phyloP scores from a whole-genome alignment of 2,113 vertebrate genomes.

The Corythornis cristatus region DNA sequence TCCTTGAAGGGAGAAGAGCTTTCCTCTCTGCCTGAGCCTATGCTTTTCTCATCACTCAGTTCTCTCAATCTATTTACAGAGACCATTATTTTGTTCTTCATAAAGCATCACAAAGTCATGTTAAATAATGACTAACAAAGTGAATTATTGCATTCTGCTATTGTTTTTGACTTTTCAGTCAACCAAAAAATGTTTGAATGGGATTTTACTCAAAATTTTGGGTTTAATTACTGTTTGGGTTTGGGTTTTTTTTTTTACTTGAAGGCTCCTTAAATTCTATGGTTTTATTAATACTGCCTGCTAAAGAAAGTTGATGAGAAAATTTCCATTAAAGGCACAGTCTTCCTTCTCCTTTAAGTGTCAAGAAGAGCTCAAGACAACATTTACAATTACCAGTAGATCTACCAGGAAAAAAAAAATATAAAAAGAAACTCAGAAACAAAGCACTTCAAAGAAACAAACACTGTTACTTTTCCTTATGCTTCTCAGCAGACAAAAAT shows the following conservation, averaged over 20 bases:
- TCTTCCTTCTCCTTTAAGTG: not conserved
- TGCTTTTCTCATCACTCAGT: not conserved
- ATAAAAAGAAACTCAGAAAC: no score
- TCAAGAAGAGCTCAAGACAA: not conserved
- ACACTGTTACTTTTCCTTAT: not conserved
- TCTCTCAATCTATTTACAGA: not conserved
- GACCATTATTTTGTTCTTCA: not conserved
- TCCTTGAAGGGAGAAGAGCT: not conserved
- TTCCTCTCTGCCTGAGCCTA: not conserved
- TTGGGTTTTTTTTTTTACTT: not conserved
- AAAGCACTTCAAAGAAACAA: not conserved
- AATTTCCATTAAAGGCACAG: not conserved
- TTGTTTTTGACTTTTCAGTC: not conserved
- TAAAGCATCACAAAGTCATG: not conserved
- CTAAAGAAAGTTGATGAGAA: not conserved
- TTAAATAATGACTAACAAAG: not conserved
- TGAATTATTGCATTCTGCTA: not conserved
- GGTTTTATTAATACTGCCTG: not conserved
- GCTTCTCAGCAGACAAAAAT: not conserved
- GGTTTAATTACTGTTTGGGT: not conserved
- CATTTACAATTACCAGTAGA: not conserved
- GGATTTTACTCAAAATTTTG: not conserved
- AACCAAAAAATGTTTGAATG: not conserved
- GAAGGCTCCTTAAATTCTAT: not conserved
- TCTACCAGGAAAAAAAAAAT: not conserved